Percentiles rank a stretch among this genome's conserved stretches.
phyloP scores from a whole-genome alignment of 2,888 invertebrate genomes.

The Apamea epomidion region DNA sequence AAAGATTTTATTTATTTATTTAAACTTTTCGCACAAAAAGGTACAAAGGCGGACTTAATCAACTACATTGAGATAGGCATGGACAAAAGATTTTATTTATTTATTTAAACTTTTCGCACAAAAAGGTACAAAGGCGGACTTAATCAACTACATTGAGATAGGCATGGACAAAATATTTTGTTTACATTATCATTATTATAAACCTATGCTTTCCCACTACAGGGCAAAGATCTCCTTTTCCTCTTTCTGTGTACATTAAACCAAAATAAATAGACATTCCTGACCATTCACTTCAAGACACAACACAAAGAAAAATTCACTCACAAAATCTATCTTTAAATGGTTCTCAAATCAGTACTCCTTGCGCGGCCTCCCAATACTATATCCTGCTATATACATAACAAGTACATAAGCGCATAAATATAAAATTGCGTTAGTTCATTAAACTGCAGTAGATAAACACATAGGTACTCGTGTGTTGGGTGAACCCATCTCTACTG shows the following conservation, averaged over 20 bases:
- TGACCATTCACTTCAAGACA: background rate
- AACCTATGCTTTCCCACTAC: background rate
- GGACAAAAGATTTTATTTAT: too few species aligned
- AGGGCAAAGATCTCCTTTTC: background rate
- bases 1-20: too few species aligned
- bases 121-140: too few species aligned
- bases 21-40: too few species aligned
- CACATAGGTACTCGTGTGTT: constrained; percentile 60
- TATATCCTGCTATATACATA: constrained; percentile 37
- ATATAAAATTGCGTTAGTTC: constrained; percentile 68
- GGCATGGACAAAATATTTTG: background rate
- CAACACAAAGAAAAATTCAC: constrained; percentile 13
- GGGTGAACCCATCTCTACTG: constrained; percentile 81
- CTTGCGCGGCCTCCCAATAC: constrained; percentile 37
- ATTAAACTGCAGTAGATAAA: constrained; percentile 68
- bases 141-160: background rate
- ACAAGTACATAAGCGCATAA: constrained; percentile 49
- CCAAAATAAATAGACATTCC: background rate
- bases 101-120: too few species aligned
- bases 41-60: too few species aligned
- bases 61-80: too few species aligned
- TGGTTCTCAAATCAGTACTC: constrained; percentile 26
- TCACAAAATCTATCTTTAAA: constrained; percentile 43
- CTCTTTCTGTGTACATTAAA: background rate
- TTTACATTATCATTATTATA: background rate